Percentiles rank a stretch among this genome's conserved stretches.
Evolutionary conservation across 2,888 invertebrate species (phyloP).

Genomic region (Heliconius ismenius): DNA sequence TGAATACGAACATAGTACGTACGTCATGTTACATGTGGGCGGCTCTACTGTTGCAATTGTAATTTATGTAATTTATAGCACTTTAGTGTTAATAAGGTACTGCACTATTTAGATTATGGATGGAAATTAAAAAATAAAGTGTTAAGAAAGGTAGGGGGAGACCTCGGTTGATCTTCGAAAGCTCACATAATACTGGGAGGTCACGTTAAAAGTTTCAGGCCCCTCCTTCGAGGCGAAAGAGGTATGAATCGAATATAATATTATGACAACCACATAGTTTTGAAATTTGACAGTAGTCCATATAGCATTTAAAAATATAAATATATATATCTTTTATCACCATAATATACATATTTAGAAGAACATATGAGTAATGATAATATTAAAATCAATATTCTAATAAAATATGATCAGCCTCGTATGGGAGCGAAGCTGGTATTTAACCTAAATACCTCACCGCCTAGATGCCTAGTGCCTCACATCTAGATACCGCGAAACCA

Average conservation of each 20-base stretch:
- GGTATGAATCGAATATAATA: no score
- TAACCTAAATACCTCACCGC: conserved; percentile 8
- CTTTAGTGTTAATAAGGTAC: not conserved
- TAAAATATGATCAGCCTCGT: conserved; percentile 3
- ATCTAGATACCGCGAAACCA: conserved; percentile 7
- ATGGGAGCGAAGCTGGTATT: not conserved
- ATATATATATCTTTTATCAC: no score
- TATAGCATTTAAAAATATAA: no score
- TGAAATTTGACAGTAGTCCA: no score
- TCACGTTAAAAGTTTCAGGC: no score
- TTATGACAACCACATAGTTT: no score
- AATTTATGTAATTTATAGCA: not conserved
- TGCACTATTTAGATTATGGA: no score
- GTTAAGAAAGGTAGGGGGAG: no score
- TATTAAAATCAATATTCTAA: conserved; percentile 10
- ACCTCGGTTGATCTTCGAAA: no score
- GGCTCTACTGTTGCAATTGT: not conserved
- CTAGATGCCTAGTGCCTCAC: conserved; percentile 11
- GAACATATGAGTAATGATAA: not conserved
- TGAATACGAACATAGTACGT: not conserved
- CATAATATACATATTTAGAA: not conserved
- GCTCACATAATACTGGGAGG: no score
- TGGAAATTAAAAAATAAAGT: no score
- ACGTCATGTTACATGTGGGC: not conserved
- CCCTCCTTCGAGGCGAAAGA: no score